phyloP scores from a whole-genome alignment of 2,797 vertebrate species.

The Tapirus indicus region DNA sequence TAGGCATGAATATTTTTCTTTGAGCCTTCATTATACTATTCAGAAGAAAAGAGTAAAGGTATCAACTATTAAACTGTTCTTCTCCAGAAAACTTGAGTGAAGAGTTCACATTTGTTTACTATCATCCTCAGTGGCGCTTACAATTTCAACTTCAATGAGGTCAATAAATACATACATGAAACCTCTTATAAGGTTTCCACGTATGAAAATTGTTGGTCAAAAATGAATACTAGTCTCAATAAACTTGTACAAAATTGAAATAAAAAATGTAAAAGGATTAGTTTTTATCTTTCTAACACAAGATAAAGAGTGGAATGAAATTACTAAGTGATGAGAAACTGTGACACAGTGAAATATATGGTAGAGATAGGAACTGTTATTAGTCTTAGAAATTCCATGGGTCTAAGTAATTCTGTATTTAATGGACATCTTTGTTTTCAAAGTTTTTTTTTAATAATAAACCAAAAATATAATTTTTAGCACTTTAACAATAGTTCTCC shows the following conservation, averaged over 20 bases:
- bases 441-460: neutral
- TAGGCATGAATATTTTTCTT: neutral
- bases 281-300: neutral
- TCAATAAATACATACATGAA: neutral
- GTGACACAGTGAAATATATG: neutral
- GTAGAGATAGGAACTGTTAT: neutral
- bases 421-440: neutral
- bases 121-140: neutral
- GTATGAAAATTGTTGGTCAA: neutral
- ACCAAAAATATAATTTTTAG: neutral
- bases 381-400: neutral
- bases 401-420: neutral
- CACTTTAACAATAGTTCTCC: neutral
- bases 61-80: neutral
- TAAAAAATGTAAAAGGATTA: neutral
- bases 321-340: neutral
- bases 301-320: neutral
- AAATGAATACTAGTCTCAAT: neutral
- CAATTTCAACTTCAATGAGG: neutral
- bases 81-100: neutral
- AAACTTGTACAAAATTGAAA: neutral
- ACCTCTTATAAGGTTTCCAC: no score
- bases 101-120: neutral
- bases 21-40: neutral
- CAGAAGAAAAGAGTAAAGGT: neutral